Base-by-base conservation (phyloP, 2,113 vertebrate species). In the Typhlomys cinereus region DNA sequence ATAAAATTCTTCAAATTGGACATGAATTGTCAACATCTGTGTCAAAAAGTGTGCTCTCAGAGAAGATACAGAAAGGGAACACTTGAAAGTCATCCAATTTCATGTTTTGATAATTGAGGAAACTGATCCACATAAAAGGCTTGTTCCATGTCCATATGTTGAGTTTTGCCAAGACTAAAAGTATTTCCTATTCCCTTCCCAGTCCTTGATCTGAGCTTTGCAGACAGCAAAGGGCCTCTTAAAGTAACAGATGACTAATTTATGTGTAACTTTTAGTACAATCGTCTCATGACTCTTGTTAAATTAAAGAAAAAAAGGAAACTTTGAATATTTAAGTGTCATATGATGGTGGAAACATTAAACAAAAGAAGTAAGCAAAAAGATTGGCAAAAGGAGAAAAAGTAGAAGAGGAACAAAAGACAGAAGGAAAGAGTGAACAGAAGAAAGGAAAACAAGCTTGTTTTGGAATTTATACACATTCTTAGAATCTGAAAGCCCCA, bases 101-200 rank as follows among this genome's bases (percentile, higher is more conserved):
- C 27, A 29, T 86, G 48, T 83, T 84, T 89, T 89, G 39, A 50
- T 20, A 88, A n/a, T 44, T 95, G 54, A 80, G 41, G 52, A 83
- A 90, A n/a, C 41, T 48, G 52, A 92, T 39, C 29, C n/a, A 80
- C 64, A 89, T 69, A 92, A 89, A 79, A 92, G 50, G 83, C 57
- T 86, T 83, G 46, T 69, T 54, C 31, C 62, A 13, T 83, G 17
- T 44, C 39, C 23, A 83, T 54, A 52, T 57, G 50, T 74, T 84
- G 27, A 70, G 59, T 92, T 62, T 93, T 84, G 39, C 39, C 50
- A 80, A 75, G 85, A 94, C 59, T 75, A 89, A 29, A 91, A 83
- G 20, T 29, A 34, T 64, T n/a, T 83, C 41, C 31, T 62, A 7
- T 70, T 91, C 34, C 50, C 17, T 78, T 92, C 73, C 71, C 21